Percentiles rank a stretch among this genome's conserved stretches.
Evolutionary conservation across 2,888 invertebrate species (phyloP).

Genomic region (Hirtodrosophila cameraria): DNA sequence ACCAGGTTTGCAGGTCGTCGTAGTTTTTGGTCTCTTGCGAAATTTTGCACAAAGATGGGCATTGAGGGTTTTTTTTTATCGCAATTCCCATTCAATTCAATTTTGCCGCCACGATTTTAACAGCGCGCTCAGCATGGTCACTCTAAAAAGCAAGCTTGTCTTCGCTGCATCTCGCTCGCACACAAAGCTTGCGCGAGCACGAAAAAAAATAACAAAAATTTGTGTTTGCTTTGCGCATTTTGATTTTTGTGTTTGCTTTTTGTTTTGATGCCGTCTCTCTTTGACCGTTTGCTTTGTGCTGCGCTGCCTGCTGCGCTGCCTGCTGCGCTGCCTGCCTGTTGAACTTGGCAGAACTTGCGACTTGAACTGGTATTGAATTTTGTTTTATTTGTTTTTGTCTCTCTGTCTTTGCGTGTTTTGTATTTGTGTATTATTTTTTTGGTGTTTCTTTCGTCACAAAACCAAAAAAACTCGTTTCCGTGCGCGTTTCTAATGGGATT

Average conservation of each 20-base stretch:
- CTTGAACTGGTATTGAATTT: constrained; percentile 67
- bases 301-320: too few relatives aligned
- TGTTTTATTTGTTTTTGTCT: constrained; percentile 46
- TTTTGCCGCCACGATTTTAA: constrained; percentile 48
- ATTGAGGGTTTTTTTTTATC: constrained; percentile 37
- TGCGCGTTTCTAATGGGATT: constrained; percentile 65
- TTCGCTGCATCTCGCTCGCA: constrained; percentile 37
- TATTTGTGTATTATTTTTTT: constrained; percentile 33
- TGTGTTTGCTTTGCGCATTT: constrained; percentile 30
- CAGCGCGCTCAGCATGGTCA: constrained; percentile 53
- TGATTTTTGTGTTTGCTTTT: constrained; percentile 28
- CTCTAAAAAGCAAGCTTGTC: constrained; percentile 33
- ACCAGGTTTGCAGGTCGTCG: constrained; percentile 74
- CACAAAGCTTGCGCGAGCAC: constrained; percentile 11
- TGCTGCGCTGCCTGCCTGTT: constrained; percentile 51
- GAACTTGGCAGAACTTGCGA: constrained; percentile 69
- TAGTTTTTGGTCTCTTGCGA: constrained; percentile 58
- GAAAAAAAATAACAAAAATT: constrained; percentile 7
- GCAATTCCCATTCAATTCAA: constrained; percentile 37
- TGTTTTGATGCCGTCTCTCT: constrained; percentile 53
- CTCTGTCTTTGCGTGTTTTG: constrained; percentile 1
- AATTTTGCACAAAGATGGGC: constrained; percentile 53
- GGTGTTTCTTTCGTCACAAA: constrained; percentile 57
- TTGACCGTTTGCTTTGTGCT: constrained; percentile 15
- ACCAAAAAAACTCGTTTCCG: constrained; percentile 58